These are phyloP conservation scores for Pagrus major DNA, from an alignment of 2,113 vertebrate genomes.

Conservation along the genomic window DNA sequence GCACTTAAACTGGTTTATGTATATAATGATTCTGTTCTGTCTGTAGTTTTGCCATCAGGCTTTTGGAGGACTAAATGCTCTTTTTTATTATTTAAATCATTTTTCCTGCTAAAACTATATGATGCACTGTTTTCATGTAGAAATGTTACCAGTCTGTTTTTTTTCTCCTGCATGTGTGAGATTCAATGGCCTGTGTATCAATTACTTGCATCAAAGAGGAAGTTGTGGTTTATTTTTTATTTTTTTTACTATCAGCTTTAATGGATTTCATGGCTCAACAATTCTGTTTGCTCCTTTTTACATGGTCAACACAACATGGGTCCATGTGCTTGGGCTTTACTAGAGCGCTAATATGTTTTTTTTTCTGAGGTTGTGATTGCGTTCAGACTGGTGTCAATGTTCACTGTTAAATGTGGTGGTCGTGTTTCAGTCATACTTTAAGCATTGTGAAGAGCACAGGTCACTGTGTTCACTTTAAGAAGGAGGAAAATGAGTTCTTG, in stretches of 20 bases:
- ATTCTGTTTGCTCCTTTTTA: not conserved
- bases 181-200: not conserved
- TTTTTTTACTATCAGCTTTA: not conserved
- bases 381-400: not conserved
- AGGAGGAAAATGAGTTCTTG: constrained; percentile 3
- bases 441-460: not conserved
- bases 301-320: not conserved
- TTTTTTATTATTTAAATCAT: not conserved
- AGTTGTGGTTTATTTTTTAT: not conserved
- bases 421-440: constrained; percentile 18
- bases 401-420: not conserved
- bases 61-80: not conserved
- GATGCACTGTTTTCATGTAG: constrained; percentile 1
- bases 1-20: not conserved
- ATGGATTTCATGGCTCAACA: not conserved
- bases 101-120: not conserved
- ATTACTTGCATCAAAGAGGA: not conserved
- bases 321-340: not conserved
- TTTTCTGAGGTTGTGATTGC: not conserved
- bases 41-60: not conserved
- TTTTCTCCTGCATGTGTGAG: not conserved
- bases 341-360: not conserved
- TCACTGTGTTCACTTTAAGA: not conserved
- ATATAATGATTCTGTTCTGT: not conserved
- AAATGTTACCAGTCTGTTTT: not conserved